These are phyloP conservation scores for Chiroxiphia lanceolata DNA, from an alignment of 2,797 vertebrate species.

Conservation along the genomic window DNA sequence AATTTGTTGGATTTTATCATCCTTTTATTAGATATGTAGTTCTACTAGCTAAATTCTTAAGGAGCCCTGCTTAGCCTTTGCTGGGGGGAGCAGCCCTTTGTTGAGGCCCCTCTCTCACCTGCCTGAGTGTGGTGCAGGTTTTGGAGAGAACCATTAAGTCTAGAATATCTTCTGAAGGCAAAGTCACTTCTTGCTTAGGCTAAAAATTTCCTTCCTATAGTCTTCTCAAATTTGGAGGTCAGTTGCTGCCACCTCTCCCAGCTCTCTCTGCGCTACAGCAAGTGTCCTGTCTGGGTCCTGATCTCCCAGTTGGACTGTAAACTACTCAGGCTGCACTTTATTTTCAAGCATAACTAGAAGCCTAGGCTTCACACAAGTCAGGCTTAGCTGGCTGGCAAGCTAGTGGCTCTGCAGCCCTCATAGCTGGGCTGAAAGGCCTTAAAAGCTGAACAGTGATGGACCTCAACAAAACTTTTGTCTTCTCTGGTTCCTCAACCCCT, in stretches of 20 bases:
- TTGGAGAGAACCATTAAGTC: accelerated
- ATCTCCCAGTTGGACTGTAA: background rate
- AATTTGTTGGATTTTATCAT: background rate
- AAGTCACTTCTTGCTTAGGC: background rate
- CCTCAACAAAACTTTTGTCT: background rate
- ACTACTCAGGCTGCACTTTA: background rate
- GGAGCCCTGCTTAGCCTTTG: background rate
- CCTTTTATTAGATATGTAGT: background rate
- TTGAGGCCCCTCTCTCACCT: background rate
- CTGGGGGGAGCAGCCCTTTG: background rate
- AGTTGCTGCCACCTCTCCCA: background rate
- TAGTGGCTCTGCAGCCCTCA: background rate
- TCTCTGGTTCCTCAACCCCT: background rate
- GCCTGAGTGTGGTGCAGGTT: accelerated
- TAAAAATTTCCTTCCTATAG: background rate
- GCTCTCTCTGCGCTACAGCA: background rate
- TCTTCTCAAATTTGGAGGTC: background rate
- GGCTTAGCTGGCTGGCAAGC: background rate
- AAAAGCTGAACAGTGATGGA: background rate
- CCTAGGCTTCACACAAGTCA: background rate
- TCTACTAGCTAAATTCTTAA: background rate
- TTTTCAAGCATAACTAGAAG: background rate
- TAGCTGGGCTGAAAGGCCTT: background rate
- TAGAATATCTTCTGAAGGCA: background rate
- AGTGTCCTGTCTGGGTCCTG: accelerated